Evolutionary conservation across 2,797 vertebrate species (phyloP), one percentile per base, ranked within the genome.

Genomic region (Chaenodraco wilsoni): DNA sequence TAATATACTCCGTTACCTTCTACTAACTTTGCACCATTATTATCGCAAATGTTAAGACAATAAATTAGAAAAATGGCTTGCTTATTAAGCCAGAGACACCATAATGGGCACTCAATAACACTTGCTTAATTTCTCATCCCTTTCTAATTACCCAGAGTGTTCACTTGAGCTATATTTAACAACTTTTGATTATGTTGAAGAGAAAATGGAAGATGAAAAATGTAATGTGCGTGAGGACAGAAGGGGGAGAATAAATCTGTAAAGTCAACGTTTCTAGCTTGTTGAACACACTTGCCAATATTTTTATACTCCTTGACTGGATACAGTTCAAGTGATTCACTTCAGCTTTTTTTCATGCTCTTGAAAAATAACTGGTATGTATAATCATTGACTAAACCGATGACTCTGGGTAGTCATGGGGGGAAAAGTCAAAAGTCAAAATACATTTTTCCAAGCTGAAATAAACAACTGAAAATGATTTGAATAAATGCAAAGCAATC

Each of bases 91-190:
- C 76, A 86, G 73, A 74, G 85, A 87, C 79, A 87, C 72, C 58
- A 82, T 80, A 79, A 83, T 91, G 90, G 84, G 88, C 83, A 82
- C 88, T 83, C 78, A 82, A 78, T 83, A 77, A 82, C 78, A 50
- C 85, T 78, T 58, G 77, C 84, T 88, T 86, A 87, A 90, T 92
- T 84, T 74, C 84, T 91, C 89, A 89, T 88, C 87, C 82, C 79
- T 83, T 88, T 90, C 89, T 92, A 94, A 93, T 94, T 92, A 94
- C 90, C 87, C 81, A 9, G 79, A 91, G 90, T 91, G 92, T 92
- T 93, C 89, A 87, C 89, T 88, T 90, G 74, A 90, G 90, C 89
- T 88, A 88, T 87, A 90, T 92, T 90, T 89, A 94, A 91, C 76
- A 91, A 85, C 82, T 82, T 79, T 88, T 84, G 88, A 93, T 90